phyloP scores from a whole-genome alignment of 1,140 invertebrate genomes.

The Glossosoma conforme region DNA sequence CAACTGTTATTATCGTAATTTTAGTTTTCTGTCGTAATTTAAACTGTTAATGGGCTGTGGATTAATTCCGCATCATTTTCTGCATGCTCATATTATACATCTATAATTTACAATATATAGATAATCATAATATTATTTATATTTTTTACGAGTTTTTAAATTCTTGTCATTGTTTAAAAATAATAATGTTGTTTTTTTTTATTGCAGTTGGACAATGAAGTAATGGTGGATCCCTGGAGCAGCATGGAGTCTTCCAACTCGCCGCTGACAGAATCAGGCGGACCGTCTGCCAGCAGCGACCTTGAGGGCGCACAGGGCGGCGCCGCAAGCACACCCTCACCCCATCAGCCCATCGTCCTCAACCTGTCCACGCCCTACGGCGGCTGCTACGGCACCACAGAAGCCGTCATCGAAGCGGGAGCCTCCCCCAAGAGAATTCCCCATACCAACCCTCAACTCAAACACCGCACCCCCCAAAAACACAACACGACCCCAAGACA shows the following conservation, averaged over 20 bases:
- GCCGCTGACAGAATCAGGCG: slow-evolving; percentile 43
- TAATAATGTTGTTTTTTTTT: slow-evolving; percentile 30
- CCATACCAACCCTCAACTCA: neutral
- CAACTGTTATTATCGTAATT: no score
- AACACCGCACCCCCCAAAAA: neutral
- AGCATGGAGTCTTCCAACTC: slow-evolving; percentile 51
- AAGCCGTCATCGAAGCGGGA: slow-evolving; percentile 12
- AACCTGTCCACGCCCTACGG: neutral
- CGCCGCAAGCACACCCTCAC: neutral
- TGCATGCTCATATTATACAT: no score
- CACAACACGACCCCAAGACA: slow-evolving; percentile 7
- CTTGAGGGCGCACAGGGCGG: slow-evolving; percentile 1
- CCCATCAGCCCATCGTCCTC: slow-evolving; percentile 5
- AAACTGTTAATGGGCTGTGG: no score
- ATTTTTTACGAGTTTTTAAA: no score
- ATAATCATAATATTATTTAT: no score
- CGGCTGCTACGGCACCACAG: slow-evolving; percentile 9
- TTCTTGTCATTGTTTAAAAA: slow-evolving; percentile 12
- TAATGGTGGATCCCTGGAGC: slow-evolving; percentile 50
- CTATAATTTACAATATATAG: no score
- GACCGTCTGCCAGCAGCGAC: slow-evolving; percentile 43
- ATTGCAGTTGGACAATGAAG: slow-evolving; percentile 53
- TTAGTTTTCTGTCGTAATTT: no score
- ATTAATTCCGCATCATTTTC: no score
- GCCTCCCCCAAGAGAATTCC: slow-evolving; percentile 16